Evolutionary conservation across 2,888 invertebrate genomes (phyloP), one percentile per base, ranked within the genome.

Genomic region (Drosophila testacea): DNA sequence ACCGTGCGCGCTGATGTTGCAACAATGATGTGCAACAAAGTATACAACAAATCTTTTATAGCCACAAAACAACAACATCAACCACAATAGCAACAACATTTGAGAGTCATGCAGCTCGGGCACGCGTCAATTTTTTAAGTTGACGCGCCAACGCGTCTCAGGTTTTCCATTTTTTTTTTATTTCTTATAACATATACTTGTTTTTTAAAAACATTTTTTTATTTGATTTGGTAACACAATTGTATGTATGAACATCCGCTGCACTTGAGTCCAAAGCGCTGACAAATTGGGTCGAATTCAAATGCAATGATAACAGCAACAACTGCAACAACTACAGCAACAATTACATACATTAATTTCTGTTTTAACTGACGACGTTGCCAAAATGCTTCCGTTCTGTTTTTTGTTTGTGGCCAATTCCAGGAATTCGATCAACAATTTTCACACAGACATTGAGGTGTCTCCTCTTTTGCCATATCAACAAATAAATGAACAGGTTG

Each of bases 11-110:
- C 72, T 83, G 79, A 83, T 85, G 85, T 83, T 90, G 88, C 90
- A 89, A 83, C 81, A 81, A 89, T 90, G 90, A 90, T 88, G 79
- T 72, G 85, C 71, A 78, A 87, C 48, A 59, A 51, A 63, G 77
- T 48, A 22, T 10, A 69, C 60, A 74, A 83, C 47, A 77, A 65
- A 70, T 84, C 85, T 79, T 63, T 79, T 67, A 77, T 63, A 64
- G 63, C 54, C 51, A 61, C 44, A 55, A 36, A 46, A 16, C 32
- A 30, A 60, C 44, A 46, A 39, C 10, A 39, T 62, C 22, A 22
- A 22, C 22, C 1, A 2, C 22, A 22, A 2, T 22, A 22, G 11
- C 32, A 30, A 60, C 44, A 46, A 39, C 10, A 39, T 66, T 68
- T 60, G 56, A 65, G 28, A 69, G 83, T 83, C 83, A 83, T 77